Evolutionary conservation across 2,888 invertebrate species (phyloP), one percentile per base, ranked within the genome.

Genomic region (Heteropelma amictum): DNA sequence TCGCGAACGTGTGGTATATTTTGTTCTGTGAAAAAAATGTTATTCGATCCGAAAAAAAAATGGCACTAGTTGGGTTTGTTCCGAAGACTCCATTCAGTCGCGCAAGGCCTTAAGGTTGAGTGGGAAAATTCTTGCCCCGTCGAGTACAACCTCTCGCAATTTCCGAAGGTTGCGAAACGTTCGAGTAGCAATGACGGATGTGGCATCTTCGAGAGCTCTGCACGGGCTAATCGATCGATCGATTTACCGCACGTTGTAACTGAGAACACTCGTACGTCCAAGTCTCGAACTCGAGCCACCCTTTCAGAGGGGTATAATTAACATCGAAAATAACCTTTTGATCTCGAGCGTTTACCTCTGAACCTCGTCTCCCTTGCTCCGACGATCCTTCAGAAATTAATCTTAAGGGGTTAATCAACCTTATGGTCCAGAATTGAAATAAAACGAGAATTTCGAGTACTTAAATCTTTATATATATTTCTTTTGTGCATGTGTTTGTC

Each of bases 251-350:
- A n/a, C n/a, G 3, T 38, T 26, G 30, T 14, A 42, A 58, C 35
- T 33, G 28, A 51, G 26, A 33, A 51, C 28, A 42, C 33, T 19
- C 21, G 28, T 12, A 21, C 17, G 14, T 56, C 14, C 14, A 49
- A 21, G 12, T 28, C 14, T 14, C 56, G 30, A 47, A 49, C 28
- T n/a, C n/a, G n/a, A n/a, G n/a, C n/a, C n/a, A n/a, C n/a, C n/a
- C n/a, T n/a, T n/a, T n/a, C n/a, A n/a, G n/a, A n/a, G n/a, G n/a
- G n/a, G n/a, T n/a, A n/a, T n/a, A n/a, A n/a, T n/a, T n/a, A n/a
- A n/a, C n/a, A n/a, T 40, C 21, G 56, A 45, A 58, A 68, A 64
- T 63, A 63, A 51, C 63, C 68, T 45, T 49, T 56, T 63, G 35
- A 68, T 56, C 21, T 42, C 19, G 42, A 51, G 17, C 53, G 38